Percentiles rank a stretch among this genome's conserved stretches.
Evolutionary conservation across 2,113 vertebrate species (phyloP).

Genomic region (Lethenteron camtschaticum): DNA sequence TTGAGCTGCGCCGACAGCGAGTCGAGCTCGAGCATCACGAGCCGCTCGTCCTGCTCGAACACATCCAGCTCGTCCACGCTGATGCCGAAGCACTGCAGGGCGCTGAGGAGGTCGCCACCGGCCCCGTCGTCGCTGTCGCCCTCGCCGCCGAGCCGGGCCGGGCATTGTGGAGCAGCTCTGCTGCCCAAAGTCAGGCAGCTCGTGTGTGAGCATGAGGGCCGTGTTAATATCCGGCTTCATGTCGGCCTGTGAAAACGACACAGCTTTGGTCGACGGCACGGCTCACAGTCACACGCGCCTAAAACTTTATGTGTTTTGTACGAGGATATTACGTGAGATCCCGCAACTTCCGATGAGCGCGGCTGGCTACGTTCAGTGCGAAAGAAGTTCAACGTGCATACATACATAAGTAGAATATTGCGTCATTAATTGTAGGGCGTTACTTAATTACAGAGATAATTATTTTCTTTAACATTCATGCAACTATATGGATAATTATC

Average conservation of each 20-base stretch:
- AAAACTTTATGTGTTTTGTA: too few species aligned
- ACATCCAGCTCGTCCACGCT: conserved; percentile 36
- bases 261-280: too few species aligned
- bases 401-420: too few species aligned
- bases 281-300: too few species aligned
- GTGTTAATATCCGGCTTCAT: conserved; percentile 16
- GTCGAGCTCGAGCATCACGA: conserved; percentile 32
- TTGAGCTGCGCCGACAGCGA: conserved; percentile 19
- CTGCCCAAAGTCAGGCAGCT: conserved; percentile 18
- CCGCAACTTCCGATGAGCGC: too few species aligned
- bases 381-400: too few species aligned
- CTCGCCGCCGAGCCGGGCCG: conserved; percentile 24
- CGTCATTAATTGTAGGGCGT: too few species aligned
- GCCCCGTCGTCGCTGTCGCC: conserved; percentile 25
- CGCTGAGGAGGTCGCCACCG: conserved; percentile 27
- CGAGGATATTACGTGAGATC: too few species aligned
- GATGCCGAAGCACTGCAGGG: conserved; percentile 30
- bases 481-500: too few species aligned
- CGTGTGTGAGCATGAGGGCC: conserved; percentile 15
- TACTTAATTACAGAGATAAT: too few species aligned
- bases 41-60: conserved; percentile 36
- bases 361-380: too few species aligned
- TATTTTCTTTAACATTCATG: too few species aligned
- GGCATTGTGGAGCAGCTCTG: conserved; percentile 19
- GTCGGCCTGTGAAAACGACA: conserved; percentile 5